phyloP scores from a whole-genome alignment of 2,113 vertebrate genomes.

The Malurus alboscapulatus region DNA sequence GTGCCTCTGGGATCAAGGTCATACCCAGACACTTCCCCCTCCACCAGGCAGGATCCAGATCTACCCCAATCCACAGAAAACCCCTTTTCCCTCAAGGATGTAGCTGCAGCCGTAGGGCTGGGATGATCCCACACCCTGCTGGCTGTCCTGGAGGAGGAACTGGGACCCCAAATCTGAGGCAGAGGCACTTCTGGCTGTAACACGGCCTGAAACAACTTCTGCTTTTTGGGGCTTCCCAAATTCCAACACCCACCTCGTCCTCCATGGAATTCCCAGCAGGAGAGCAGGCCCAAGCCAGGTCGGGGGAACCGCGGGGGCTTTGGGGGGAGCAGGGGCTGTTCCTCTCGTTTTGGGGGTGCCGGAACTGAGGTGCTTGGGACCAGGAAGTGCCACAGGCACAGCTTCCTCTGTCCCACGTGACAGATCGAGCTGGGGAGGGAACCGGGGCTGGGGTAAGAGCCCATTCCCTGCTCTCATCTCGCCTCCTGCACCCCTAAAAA shows the following conservation, averaged over 20 bases:
- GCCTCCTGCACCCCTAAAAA: neutral
- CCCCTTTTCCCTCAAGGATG: accelerated
- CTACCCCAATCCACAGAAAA: accelerated
- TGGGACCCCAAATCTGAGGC: accelerated
- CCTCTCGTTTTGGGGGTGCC: neutral
- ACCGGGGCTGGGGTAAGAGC: accelerated
- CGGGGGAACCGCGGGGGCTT: accelerated
- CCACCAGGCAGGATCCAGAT: accelerated
- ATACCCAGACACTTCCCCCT: accelerated
- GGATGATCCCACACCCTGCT: accelerated
- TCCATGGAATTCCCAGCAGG: neutral
- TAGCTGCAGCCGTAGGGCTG: accelerated
- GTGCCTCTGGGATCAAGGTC: accelerated
- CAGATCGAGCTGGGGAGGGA: neutral
- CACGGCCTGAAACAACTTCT: neutral
- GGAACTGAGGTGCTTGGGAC: accelerated
- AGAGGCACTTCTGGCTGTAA: accelerated
- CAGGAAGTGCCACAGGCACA: constrained; percentile 70
- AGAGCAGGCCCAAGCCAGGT: neutral
- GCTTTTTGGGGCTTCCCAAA: accelerated
- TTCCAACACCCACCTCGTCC: constrained; percentile 59
- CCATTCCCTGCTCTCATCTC: accelerated
- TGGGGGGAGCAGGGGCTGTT: accelerated
- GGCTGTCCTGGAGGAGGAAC: neutral
- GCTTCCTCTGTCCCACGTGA: constrained; percentile 60